These are phyloP conservation scores for Hycleus cichorii DNA, from an alignment of 1,140 invertebrate species.

Conservation along the genomic window DNA sequence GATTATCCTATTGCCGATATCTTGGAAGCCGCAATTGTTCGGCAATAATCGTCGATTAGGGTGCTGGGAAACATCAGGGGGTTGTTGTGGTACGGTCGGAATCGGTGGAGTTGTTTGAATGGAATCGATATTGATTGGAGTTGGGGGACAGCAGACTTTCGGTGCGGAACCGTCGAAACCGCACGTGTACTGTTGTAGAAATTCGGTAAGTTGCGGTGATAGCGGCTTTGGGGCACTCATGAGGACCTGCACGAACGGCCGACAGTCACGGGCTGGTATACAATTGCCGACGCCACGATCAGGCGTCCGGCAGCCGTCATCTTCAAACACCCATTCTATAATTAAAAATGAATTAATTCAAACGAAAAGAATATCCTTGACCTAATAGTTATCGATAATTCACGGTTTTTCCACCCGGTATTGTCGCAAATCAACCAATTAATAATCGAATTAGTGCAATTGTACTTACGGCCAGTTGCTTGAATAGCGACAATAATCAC, in stretches of 20 bases:
- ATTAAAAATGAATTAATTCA: conserved; percentile 6
- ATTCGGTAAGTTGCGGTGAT: conserved; percentile 14
- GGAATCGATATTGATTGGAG: conserved; percentile 12
- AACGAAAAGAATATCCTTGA: neutral
- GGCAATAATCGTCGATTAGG: conserved; percentile 47
- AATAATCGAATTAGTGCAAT: no score
- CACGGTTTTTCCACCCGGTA: no score
- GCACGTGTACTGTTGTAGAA: conserved; percentile 42
- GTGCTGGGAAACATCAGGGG: conserved; percentile 47
- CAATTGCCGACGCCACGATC: conserved; percentile 38
- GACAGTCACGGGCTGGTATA: conserved; percentile 39
- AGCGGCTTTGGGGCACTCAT: conserved; percentile 33
- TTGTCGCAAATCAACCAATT: no score
- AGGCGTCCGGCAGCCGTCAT: conserved; percentile 38
- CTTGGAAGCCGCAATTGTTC: conserved; percentile 39
- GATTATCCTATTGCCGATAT: conserved; percentile 43
- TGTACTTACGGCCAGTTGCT: no score
- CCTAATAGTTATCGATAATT: no score
- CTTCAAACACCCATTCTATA: conserved; percentile 37
- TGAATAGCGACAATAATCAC: no score
- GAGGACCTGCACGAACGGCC: conserved; percentile 22
- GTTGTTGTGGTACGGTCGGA: conserved; percentile 2
- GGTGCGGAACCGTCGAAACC: conserved; percentile 41
- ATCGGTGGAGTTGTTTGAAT: no score
- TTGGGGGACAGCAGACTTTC: conserved; percentile 45